Evolutionary conservation across 1,140 invertebrate genomes (phyloP).

Genomic region (Condylostylus longicornis): DNA sequence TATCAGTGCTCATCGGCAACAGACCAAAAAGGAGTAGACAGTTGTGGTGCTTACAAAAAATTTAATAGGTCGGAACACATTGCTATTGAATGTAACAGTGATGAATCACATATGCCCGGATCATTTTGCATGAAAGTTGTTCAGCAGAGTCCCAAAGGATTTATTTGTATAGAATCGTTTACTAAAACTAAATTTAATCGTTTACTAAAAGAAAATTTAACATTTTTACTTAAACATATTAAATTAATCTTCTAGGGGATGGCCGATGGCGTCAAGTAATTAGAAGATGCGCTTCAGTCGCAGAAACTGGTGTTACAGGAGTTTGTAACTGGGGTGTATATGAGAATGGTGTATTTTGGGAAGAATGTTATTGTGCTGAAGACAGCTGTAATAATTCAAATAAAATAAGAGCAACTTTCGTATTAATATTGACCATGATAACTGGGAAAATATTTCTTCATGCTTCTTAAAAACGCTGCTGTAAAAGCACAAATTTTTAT

Average conservation of each 20-base stretch:
- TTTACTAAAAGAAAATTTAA: background rate
- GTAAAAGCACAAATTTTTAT: too few species aligned
- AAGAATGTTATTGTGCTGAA: constrained; percentile 82
- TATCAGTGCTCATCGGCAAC: constrained; percentile 76
- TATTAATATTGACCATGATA: too few species aligned
- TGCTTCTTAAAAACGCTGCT: too few species aligned
- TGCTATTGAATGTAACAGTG: constrained; percentile 74
- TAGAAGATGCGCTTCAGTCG: constrained; percentile 72
- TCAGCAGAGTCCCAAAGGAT: constrained; percentile 75
- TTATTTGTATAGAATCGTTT: constrained; percentile 64
- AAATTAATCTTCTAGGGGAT: constrained; percentile 53
- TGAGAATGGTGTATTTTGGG: constrained; percentile 85
- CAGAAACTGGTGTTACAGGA: constrained; percentile 76
- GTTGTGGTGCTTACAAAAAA: constrained; percentile 70
- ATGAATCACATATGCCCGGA: constrained; percentile 78
- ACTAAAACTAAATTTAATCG: constrained; percentile 25
- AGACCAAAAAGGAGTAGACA: constrained; percentile 57
- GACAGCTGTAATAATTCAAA: constrained; percentile 67
- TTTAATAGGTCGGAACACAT: constrained; percentile 69
- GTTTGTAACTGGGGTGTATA: constrained; percentile 90
- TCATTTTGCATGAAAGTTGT: constrained; percentile 85
- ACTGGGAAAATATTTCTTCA: too few species aligned
- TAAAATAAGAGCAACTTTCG: too few species aligned
- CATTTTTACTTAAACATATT: background rate
- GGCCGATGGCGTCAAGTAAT: constrained; percentile 86